Base-by-base conservation (phyloP, 1,140 invertebrate genomes). In the Drusus annulatus region DNA sequence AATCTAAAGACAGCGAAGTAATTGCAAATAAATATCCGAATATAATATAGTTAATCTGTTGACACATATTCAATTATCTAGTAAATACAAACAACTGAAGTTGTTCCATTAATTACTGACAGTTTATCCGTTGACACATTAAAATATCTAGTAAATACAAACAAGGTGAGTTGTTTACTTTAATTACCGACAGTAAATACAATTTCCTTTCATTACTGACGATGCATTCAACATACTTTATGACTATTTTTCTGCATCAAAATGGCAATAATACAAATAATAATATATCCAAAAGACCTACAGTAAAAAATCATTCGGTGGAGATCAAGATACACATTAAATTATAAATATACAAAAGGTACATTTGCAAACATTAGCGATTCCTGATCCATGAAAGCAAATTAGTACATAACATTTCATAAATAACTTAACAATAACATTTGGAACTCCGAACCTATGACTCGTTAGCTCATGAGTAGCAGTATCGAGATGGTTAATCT, bases 311-410 rank as follows among this genome's bases (percentile, higher is more conserved):
- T 83, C 82, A 77, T 79, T 83, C 82, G 82, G 82, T 83, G 82
- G 82, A 83, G 82, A 83, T 83, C 82, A 77, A 83, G 82, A 82
- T 80, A 81, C 31, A 83, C 79, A 78, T 79, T 83, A 83, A 80
- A 83, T 80, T 83, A 83, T 80, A 83, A 83, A 83, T 83, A 83
- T 83, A 83, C 82, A 83, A 83, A 82, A 81, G 74, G 77, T 81
- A 83, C 78, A 80, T 76, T 80, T 80, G 74, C 73, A 82, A 82
- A 80, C 63, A 81, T 78, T 76, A 80, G 69, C 79, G 56, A 76
- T 83, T 78, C 79, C 81, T 83, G 82, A 81, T 79, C 82, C 79
- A 58, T 79, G 79, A 83, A 36, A 81, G 79, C 79, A 81, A 80
- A 83, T 76, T 80, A 83, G 79, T 75, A 78, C 68, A 80, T 79